Evolutionary conservation across 2,797 vertebrate genomes (phyloP).

Genomic region (Enteromius radiatus): DNA sequence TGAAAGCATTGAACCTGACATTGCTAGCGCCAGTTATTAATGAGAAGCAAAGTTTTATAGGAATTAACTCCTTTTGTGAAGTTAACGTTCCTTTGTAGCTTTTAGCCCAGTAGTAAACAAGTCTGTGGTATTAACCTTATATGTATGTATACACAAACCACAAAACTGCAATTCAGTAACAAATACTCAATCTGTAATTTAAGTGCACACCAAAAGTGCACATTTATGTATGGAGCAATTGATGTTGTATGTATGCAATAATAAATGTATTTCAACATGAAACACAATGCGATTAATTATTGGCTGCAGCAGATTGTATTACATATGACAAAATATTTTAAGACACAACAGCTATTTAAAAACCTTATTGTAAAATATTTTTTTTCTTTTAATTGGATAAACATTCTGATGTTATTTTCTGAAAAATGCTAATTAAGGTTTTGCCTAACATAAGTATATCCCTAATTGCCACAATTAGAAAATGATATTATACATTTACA

Average conservation of each 20-base stretch:
- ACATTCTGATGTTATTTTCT: background rate
- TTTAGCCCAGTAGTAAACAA: conserved; percentile 76
- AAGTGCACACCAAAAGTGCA: conserved; percentile 79
- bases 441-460: too few relatives aligned
- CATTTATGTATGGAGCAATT: conserved; percentile 83
- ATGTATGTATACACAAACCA: conserved; percentile 75
- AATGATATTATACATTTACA: background rate
- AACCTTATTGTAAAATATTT: background rate
- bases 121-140: conserved; percentile 77
- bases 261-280: conserved; percentile 79
- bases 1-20: conserved; percentile 65
- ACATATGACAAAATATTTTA: background rate
- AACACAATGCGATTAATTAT: background rate
- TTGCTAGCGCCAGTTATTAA: conserved; percentile 72
- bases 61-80: conserved; percentile 75
- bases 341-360: background rate
- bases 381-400: background rate
- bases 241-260: conserved; percentile 89
- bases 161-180: conserved; percentile 72
- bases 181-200: conserved; percentile 78
- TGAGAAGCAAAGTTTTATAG: conserved; percentile 72
- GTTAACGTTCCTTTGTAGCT: conserved; percentile 75
- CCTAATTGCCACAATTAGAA: background rate
- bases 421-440: background rate
- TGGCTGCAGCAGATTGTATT: background rate